Base-by-base conservation (phyloP, 2,888 invertebrate genomes). In the Dasypogon diadema region DNA sequence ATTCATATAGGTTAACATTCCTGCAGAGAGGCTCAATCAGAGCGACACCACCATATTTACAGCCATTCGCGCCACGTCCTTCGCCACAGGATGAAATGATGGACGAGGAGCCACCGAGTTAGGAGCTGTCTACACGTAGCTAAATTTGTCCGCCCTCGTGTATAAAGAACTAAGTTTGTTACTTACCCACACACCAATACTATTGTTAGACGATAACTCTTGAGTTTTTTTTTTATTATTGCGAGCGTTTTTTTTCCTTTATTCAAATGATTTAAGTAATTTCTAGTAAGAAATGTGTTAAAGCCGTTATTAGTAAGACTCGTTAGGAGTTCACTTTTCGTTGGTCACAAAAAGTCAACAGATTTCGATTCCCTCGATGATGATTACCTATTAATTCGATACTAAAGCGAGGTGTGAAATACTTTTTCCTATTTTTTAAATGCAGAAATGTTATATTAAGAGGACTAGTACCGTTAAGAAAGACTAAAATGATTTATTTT, bases 41-140 rank as follows among this genome's bases (percentile, higher is more conserved):
- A 75, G 84, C 85, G 60, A 83, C 85, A 55, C 85, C 85, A 21
- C 84, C 85, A 63, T 85, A 84, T 80, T 81, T 85, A 80, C 84
- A 85, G 77, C 82, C 85, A 72, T 86, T 86, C 80, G 85, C 84
- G 78, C 84, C 85, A 75, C 83, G 85, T 30, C 85, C 87, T 75
- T 85, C 87, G 77, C 84, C 86, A 26, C 86, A 86, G 80, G 90
- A 91, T 81, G 90, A 90, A 87, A 90, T 90, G 85, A 91, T 90
- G 90, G 90, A 91, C 79, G 89, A 90, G 85, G 90, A 90, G 83
- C 85, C 89, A 85, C 90, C 90, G 80, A 89, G 90, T 80, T 51
- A 54, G 54, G 30, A 70, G 70, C 54, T 54, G 80, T 82, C 87
- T 89, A 89, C 16, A 8, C 14, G 54, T 5, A 54, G 37, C 18